A percentile compares a stretch with the other conserved stretches of the same genome.
These are phyloP conservation scores for Aproaerema taeniolella DNA, from an alignment of 2,888 invertebrate genomes.

Conservation along the genomic window DNA sequence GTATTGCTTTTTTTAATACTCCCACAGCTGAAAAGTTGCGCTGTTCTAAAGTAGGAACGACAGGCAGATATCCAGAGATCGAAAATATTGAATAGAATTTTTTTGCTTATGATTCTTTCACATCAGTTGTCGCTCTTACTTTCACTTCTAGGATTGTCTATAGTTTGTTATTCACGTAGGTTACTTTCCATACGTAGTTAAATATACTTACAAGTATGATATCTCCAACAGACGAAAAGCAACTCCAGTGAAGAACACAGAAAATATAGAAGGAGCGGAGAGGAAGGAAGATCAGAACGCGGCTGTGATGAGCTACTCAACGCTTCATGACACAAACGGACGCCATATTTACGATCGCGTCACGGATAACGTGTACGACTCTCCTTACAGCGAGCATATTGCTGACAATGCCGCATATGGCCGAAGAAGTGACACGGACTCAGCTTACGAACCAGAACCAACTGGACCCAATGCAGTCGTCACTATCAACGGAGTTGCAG, in stretches of 20 bases:
- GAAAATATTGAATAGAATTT: too few relatives aligned
- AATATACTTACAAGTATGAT: too few relatives aligned
- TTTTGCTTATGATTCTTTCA: too few relatives aligned
- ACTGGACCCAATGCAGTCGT: conserved; percentile 79
- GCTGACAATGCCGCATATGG: conserved; percentile 68
- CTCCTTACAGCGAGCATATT: conserved; percentile 81
- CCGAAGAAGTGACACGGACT: conserved; percentile 64
- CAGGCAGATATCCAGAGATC: too few relatives aligned
- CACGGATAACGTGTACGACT: conserved; percentile 85
- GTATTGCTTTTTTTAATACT: conserved; percentile 49
- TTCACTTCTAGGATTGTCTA: too few relatives aligned
- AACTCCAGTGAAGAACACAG: conserved; percentile 91
- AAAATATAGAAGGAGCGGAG: conserved; percentile 91
- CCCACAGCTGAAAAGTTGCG: conserved; percentile 86
- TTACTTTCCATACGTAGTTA: too few relatives aligned
- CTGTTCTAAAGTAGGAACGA: too few relatives aligned
- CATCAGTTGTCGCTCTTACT: too few relatives aligned
- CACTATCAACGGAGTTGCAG: conserved; percentile 93
- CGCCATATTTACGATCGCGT: conserved; percentile 71
- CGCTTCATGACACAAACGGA: conserved; percentile 82
- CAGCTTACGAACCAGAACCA: conserved; percentile 82
- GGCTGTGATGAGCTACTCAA: conserved; percentile 93
- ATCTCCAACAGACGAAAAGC: conserved; percentile 87
- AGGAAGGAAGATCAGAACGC: conserved; percentile 91
- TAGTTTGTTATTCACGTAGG: too few relatives aligned